Evolutionary conservation across 2,888 invertebrate genomes (phyloP).

Genomic region (Helobdella robusta): DNA sequence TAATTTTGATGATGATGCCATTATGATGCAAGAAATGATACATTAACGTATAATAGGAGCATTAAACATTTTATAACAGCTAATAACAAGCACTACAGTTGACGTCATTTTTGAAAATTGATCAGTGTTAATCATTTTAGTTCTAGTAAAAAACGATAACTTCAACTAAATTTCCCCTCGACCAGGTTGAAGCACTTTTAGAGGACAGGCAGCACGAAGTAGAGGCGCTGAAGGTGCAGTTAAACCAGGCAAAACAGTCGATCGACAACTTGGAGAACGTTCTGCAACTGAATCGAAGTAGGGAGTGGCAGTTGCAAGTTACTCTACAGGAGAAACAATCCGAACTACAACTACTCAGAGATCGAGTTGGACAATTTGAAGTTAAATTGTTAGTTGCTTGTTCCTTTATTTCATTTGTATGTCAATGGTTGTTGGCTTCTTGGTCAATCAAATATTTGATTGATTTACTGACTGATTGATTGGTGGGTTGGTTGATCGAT

Average conservation of each 20-base stretch:
- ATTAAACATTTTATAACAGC: too few relatives aligned
- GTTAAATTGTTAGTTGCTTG: slow-evolving; percentile 49
- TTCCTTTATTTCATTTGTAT: too few relatives aligned
- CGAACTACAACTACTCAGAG: slow-evolving; percentile 48
- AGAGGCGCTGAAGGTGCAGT: slow-evolving; percentile 41
- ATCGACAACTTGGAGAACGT: slow-evolving; percentile 46
- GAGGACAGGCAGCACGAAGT: slow-evolving; percentile 44
- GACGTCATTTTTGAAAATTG: too few relatives aligned
- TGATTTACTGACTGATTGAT: neutral
- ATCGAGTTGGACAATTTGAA: slow-evolving; percentile 47
- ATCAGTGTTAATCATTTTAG: too few relatives aligned
- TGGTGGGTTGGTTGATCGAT: neutral
- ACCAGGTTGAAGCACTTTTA: slow-evolving; percentile 39
- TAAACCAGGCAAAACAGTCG: slow-evolving; percentile 40
- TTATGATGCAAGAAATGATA: too few relatives aligned
- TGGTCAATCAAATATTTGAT: too few relatives aligned
- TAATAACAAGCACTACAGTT: too few relatives aligned
- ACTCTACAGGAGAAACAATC: slow-evolving; percentile 46
- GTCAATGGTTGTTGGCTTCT: too few relatives aligned
- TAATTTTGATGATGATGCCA: neutral
- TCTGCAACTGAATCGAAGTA: slow-evolving; percentile 46
- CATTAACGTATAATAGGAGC: too few relatives aligned
- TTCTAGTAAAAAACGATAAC: too few relatives aligned
- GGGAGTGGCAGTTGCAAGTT: slow-evolving; percentile 49
- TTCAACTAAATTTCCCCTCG: too few relatives aligned